These are phyloP conservation scores for Coptodon rendalli DNA, from an alignment of 2,113 vertebrate genomes.

Conservation along the genomic window DNA sequence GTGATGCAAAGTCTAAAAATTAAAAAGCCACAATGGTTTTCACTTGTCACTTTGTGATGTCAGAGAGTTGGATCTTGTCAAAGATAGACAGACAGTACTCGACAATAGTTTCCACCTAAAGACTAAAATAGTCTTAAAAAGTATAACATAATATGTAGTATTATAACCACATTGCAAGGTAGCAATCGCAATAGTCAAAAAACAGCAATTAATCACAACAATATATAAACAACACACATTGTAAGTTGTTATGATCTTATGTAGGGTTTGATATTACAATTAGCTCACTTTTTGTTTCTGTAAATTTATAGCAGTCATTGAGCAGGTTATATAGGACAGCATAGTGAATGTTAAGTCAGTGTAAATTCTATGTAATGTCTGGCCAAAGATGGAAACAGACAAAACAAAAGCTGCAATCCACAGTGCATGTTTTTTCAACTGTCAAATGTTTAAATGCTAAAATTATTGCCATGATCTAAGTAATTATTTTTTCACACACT, in stretches of 20 bases:
- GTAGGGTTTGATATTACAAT: background rate
- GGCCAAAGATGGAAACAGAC: background rate
- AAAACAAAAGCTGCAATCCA: background rate
- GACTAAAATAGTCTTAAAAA: background rate
- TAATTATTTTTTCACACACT: background rate
- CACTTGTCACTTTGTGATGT: background rate
- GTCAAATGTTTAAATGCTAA: background rate
- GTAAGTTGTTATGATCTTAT: background rate
- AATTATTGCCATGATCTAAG: background rate
- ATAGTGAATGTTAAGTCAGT: background rate
- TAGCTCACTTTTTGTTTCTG: background rate
- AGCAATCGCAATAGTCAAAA: background rate
- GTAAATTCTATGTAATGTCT: background rate
- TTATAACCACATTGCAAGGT: background rate
- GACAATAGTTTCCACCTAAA: background rate
- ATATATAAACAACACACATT: background rate
- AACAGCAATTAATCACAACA: background rate
- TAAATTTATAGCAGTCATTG: background rate
- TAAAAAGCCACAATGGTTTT: background rate
- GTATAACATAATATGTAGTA: background rate
- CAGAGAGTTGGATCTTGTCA: background rate
- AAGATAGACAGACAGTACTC: background rate
- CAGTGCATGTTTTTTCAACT: background rate
- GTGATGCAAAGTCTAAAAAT: background rate
- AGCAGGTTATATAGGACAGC: background rate